A percentile compares a stretch with the other conserved stretches of the same genome.
phyloP scores from a whole-genome alignment of 2,113 vertebrate species.

The Saguinus imperator region DNA sequence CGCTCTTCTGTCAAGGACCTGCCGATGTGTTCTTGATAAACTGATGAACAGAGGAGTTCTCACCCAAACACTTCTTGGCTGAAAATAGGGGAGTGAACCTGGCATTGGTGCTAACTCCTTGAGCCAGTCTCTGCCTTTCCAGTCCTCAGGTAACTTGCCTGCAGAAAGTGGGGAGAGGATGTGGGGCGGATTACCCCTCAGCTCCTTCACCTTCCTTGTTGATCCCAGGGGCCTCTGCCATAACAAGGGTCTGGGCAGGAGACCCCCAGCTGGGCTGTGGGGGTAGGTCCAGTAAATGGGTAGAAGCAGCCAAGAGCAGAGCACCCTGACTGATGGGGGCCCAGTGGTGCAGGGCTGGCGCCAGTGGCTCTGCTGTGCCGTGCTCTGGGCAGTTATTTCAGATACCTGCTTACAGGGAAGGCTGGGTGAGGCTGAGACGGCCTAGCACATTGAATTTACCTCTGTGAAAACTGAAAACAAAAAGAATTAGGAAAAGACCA shows the following conservation, averaged over 20 bases:
- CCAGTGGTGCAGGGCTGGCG: rapidly evolving
- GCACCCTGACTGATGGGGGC: neutral
- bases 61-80: neutral
- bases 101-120: neutral
- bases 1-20: neutral
- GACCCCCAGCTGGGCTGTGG: neutral
- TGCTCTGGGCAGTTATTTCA: neutral
- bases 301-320: neutral
- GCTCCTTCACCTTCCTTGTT: neutral
- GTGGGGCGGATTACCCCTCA: neutral
- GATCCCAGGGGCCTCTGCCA: neutral
- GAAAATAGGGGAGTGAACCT: neutral
- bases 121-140: neutral
- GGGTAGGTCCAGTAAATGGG: neutral
- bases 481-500: neutral
- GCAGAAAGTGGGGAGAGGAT: neutral
- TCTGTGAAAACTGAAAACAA: conserved; percentile 36
- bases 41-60: neutral
- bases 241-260: neutral
- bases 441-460: neutral
- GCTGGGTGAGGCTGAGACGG: neutral
- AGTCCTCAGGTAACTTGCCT: neutral
- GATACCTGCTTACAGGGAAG: neutral
- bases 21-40: neutral
- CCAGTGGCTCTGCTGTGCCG: neutral